phyloP scores from a whole-genome alignment of 1,140 invertebrate genomes.

The Pogonognathellus flavescens region DNA sequence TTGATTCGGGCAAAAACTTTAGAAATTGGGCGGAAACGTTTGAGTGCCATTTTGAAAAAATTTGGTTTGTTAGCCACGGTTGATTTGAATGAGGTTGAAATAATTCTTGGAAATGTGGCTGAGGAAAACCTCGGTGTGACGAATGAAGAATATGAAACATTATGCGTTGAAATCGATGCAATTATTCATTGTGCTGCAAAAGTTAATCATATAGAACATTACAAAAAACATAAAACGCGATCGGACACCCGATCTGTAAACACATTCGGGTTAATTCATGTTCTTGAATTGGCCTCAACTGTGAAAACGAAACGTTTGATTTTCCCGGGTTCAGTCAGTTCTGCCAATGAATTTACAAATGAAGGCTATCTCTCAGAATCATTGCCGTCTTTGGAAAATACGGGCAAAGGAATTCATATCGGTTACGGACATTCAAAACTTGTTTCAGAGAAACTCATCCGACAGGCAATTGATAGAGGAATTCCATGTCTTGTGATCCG shows the following conservation, averaged over 20 bases:
- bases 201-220: not conserved
- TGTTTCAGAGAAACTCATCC: constrained; percentile 24
- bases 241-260: not conserved
- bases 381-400: not conserved
- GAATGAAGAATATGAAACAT: not conserved
- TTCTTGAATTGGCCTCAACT: not conserved
- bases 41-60: not conserved
- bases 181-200: not conserved
- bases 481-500: constrained; percentile 21
- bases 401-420: not conserved
- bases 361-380: not conserved
- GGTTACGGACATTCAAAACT: constrained; percentile 45
- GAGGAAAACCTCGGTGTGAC: constrained; percentile 7
- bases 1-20: constrained; percentile 6
- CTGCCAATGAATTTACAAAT: constrained; percentile 15
- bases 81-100: not conserved
- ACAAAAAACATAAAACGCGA: not conserved
- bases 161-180: not conserved
- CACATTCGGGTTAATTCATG: not conserved
- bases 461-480: constrained; percentile 35
- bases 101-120: not conserved
- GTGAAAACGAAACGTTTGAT: constrained; percentile 1
- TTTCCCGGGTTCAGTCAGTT: not conserved
- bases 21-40: not conserved
- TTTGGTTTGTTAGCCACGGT: not conserved